Evolutionary conservation across 2,888 invertebrate species (phyloP).

Genomic region (Dastarcus helophoroides): DNA sequence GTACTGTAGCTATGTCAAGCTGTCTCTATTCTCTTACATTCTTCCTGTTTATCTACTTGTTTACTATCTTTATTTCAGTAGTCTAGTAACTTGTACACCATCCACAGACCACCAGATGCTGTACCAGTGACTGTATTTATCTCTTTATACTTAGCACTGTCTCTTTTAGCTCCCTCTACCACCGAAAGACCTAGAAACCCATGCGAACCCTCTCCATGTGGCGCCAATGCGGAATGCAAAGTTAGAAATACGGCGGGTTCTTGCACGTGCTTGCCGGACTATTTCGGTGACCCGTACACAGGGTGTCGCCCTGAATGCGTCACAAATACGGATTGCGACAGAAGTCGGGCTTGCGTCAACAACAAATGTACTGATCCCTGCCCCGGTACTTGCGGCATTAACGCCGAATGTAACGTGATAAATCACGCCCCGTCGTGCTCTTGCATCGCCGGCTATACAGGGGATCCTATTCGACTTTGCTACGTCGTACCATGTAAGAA

Average conservation of each 20-base stretch:
- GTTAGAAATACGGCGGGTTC: constrained; percentile 52
- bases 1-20: no score
- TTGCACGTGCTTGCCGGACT: constrained; percentile 51
- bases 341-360: constrained; percentile 53
- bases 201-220: constrained; percentile 56
- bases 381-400: constrained; percentile 46
- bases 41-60: no score
- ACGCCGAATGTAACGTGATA: constrained; percentile 47
- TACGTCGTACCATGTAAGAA: constrained; percentile 31
- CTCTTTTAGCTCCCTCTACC: constrained; percentile 36
- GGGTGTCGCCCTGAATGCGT: constrained; percentile 59
- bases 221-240: constrained; percentile 54
- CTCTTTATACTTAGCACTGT: constrained; percentile 11
- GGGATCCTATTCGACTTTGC: constrained; percentile 47
- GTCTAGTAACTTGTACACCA: no score
- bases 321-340: constrained; percentile 52
- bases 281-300: constrained; percentile 52
- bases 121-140: constrained; percentile 10
- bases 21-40: no score
- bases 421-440: constrained; percentile 57
- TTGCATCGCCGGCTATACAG: constrained; percentile 48
- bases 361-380: constrained; percentile 53
- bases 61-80: constrained; percentile 9
- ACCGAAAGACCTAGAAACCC: constrained; percentile 40
- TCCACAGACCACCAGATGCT: no score